These are phyloP conservation scores for Callionymus lyra DNA, from an alignment of 2,113 vertebrate species.

Conservation along the genomic window DNA sequence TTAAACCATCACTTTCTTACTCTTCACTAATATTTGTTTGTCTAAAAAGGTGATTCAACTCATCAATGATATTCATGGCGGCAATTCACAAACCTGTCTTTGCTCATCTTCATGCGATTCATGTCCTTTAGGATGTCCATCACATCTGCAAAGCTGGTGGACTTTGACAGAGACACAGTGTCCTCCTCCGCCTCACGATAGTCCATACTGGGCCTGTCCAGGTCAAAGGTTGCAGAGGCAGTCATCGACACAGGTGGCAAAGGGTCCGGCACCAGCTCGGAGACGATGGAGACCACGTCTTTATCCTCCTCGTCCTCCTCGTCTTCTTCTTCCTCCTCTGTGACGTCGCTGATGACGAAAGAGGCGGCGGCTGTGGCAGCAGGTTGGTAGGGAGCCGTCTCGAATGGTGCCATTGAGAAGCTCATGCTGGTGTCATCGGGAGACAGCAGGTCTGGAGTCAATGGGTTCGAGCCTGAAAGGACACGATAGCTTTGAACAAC, in stretches of 20 bases:
- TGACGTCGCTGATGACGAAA: constrained; percentile 96
- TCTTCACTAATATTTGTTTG: no score
- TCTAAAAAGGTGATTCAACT: no score
- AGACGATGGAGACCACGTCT: constrained; percentile 70
- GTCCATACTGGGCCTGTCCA: constrained; percentile 75
- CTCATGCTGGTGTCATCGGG: constrained; percentile 88
- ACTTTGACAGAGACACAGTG: constrained; percentile 89
- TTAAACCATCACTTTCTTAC: no score
- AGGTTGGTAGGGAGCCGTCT: constrained; percentile 76
- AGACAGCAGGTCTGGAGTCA: constrained; percentile 88
- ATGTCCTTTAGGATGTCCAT: constrained; percentile 98
- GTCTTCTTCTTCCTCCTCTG: constrained; percentile 79
- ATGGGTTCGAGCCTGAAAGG: constrained; percentile 76
- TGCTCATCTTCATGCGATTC: constrained; percentile 94
- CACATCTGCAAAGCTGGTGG: constrained; percentile 97
- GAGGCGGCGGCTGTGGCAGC: constrained; percentile 69
- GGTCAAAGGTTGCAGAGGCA: constrained; percentile 80
- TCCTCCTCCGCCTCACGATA: constrained; percentile 87
- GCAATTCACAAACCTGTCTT: constrained; percentile 72
- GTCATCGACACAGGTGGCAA: constrained; percentile 76
- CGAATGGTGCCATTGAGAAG: constrained; percentile 88
- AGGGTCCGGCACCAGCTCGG: constrained; percentile 79
- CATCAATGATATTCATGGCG: no score
- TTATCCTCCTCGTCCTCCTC: constrained; percentile 69
- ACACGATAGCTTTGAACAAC: constrained; percentile 19